phyloP scores from a whole-genome alignment of 64 coral and sea anemone genomes.

The Catalaphyllia jardinei region DNA sequence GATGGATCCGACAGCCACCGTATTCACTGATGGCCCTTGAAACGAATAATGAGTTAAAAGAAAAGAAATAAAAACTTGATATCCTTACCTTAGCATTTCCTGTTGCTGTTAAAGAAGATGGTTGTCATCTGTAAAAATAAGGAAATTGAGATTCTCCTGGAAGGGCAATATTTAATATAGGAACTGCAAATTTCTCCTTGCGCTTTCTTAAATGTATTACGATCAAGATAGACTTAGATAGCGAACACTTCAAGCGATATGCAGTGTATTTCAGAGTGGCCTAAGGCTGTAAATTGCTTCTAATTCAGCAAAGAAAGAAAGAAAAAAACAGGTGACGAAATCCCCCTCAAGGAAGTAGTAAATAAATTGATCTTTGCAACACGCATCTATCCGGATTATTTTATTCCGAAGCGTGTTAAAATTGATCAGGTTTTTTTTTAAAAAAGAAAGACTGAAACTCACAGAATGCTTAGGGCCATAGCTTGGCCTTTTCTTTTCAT shows the following conservation, averaged over 20 bases:
- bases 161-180: neutral
- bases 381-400: neutral
- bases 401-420: conserved; percentile 14
- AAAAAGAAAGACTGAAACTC: neutral
- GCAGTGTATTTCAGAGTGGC: conserved; percentile 1
- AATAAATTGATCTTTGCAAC: conserved; percentile 20
- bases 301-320: neutral
- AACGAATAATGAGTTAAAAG: neutral
- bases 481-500: neutral
- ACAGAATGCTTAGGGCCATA: neutral
- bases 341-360: conserved; percentile 1
- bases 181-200: neutral
- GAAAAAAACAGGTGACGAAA: conserved; percentile 10
- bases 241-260: neutral
- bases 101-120: neutral
- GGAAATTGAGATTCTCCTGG: neutral
- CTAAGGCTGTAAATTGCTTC: conserved; percentile 8
- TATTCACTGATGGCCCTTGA: neutral
- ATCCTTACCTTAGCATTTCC: neutral
- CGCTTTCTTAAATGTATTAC: no score
- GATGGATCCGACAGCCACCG: neutral
- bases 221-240: no score
- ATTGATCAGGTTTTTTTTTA: neutral
- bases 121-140: neutral
- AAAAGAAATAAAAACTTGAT: neutral